phyloP scores from a whole-genome alignment of 2,797 vertebrate genomes.

The Xenopus petersii region DNA sequence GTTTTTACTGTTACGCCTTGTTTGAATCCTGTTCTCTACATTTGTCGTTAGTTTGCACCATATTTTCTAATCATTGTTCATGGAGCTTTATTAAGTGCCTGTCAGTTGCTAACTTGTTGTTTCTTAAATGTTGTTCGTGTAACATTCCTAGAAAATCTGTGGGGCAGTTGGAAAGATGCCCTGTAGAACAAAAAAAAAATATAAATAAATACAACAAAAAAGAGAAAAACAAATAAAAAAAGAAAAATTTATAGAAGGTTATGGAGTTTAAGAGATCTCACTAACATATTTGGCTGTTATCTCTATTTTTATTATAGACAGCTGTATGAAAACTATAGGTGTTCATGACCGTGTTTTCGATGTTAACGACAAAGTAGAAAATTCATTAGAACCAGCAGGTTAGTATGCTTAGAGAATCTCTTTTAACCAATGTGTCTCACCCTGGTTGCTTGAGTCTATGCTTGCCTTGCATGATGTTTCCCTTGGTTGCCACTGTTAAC shows the following conservation, averaged over 20 bases:
- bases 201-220: conserved; percentile 49
- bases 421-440: conserved; percentile 74
- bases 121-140: conserved; percentile 66
- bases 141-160: conserved; percentile 55
- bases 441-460: conserved; percentile 63
- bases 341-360: conserved; percentile 99
- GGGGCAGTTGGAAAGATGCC: conserved; percentile 61
- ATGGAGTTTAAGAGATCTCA: conserved; percentile 76
- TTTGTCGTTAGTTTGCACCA: conserved; percentile 61
- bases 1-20: conserved; percentile 59
- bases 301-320: conserved; percentile 94
- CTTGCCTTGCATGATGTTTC: conserved; percentile 65
- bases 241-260: conserved; percentile 55
- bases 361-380: conserved; percentile 99
- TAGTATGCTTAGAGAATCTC: conserved; percentile 91
- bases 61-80: conserved; percentile 64
- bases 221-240: conserved; percentile 51
- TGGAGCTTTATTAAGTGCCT: conserved; percentile 65
- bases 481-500: conserved; percentile 54
- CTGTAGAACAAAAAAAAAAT: conserved; percentile 52
- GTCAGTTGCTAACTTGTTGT: conserved; percentile 76
- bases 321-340: conserved; percentile 99
- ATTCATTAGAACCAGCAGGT: conserved; percentile 99
- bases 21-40: conserved; percentile 64
- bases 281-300: conserved; percentile 88